A percentile compares a stretch with the other conserved stretches of the same genome.
phyloP scores from a whole-genome alignment of 1,140 invertebrate species.

The Geopemphigus sp. region DNA sequence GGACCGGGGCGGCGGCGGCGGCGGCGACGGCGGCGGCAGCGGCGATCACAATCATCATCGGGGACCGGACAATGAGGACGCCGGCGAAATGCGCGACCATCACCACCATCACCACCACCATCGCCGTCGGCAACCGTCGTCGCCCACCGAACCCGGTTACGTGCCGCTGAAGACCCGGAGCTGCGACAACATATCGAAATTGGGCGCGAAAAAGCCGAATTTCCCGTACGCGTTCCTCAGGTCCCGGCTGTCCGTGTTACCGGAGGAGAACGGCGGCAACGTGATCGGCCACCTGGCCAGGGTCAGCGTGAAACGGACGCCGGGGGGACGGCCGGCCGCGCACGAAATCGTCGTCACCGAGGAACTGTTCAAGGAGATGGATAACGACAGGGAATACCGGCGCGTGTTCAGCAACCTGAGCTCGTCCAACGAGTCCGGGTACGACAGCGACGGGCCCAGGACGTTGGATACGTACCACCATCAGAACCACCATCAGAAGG shows the following conservation, averaged over 20 bases:
- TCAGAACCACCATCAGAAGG: background rate
- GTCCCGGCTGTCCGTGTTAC: slow-evolving; percentile 71
- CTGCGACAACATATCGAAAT: slow-evolving; percentile 64
- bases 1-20: slow-evolving; percentile 59
- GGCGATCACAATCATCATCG: no score
- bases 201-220: slow-evolving; percentile 60
- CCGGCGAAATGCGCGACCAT: no score
- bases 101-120: no score
- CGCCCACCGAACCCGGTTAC: slow-evolving; percentile 55
- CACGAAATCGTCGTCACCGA: slow-evolving; percentile 41
- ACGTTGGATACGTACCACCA: background rate
- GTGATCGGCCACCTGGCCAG: background rate
- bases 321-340: background rate
- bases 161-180: slow-evolving; percentile 63
- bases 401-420: slow-evolving; percentile 64
- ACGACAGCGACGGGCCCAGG: slow-evolving; percentile 66
- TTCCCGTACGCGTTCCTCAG: slow-evolving; percentile 77
- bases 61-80: no score
- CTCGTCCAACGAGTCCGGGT: slow-evolving; percentile 74
- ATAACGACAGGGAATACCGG: slow-evolving; percentile 36
- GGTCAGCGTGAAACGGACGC: background rate
- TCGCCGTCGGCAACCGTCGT: slow-evolving; percentile 30
- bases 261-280: slow-evolving; percentile 64
- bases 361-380: slow-evolving; percentile 38
- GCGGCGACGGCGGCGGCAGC: slow-evolving; percentile 21